Conservation (phyloP, 1,140 invertebrate genomes). For the Nebria ingens region DNA sequence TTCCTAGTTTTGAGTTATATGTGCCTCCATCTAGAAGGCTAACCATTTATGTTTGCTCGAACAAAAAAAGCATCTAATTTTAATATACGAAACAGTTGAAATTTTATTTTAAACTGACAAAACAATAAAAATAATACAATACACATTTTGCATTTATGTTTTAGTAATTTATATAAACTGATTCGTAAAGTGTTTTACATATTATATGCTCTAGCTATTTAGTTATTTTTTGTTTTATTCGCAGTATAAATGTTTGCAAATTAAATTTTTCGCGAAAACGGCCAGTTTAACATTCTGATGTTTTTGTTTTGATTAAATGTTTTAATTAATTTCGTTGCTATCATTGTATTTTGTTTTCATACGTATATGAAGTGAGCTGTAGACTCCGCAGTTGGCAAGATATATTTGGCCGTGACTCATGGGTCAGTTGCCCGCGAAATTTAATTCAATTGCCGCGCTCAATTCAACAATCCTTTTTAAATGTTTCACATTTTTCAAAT, state of each 20-base stretch:
- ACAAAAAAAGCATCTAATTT: conserved; percentile 1
- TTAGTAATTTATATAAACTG: conserved; percentile 7
- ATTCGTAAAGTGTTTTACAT: conserved; percentile 4
- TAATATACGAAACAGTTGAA: neutral
- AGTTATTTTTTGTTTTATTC: neutral
- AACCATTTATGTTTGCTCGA: neutral
- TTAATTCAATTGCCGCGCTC: too few relatives aligned
- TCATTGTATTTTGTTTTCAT: too few relatives aligned
- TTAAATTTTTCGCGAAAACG: conserved; percentile 1
- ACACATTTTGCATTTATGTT: conserved; percentile 4
- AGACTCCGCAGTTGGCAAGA: too few relatives aligned
- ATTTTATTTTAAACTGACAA: conserved; percentile 3
- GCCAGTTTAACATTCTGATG: too few relatives aligned
- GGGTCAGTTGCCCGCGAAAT: too few relatives aligned
- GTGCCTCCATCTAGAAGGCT: neutral
- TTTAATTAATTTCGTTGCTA: too few relatives aligned
- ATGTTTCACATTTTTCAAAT: too few relatives aligned
- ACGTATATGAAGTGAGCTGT: too few relatives aligned
- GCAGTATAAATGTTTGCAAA: neutral
- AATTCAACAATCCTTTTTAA: too few relatives aligned
- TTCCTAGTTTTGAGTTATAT: neutral
- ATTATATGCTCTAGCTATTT: too few relatives aligned
- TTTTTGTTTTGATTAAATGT: too few relatives aligned
- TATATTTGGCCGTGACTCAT: too few relatives aligned
- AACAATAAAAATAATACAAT: conserved; percentile 1